A percentile compares a stretch with the other conserved stretches of the same genome.
Evolutionary conservation across 2,888 invertebrate species (phyloP).

Genomic region (Cerastis leucographa): DNA sequence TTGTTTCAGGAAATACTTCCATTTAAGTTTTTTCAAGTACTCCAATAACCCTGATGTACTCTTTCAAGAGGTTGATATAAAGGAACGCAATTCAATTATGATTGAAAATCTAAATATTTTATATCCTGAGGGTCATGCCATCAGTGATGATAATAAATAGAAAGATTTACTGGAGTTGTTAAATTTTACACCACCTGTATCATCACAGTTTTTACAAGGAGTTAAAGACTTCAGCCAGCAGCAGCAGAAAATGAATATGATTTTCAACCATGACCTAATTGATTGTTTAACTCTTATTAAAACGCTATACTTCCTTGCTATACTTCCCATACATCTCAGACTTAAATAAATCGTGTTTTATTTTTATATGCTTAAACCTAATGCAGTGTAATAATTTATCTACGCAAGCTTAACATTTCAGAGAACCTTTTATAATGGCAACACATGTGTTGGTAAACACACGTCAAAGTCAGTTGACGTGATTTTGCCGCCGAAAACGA

Average conservation of each 20-base stretch:
- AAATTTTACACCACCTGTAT: conserved; percentile 2
- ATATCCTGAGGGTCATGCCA: conserved; percentile 6
- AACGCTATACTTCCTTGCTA: conserved; percentile 18
- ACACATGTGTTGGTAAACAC: conserved; percentile 17
- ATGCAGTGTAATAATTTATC: conserved; percentile 28
- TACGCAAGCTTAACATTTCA: conserved; percentile 20
- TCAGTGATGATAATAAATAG: conserved; percentile 14
- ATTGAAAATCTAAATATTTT: neutral
- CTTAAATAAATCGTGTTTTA: conserved; percentile 16
- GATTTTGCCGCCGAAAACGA: conserved; percentile 6
- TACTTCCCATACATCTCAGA: conserved; percentile 11
- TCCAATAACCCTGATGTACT: conserved; percentile 14
- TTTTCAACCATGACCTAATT: neutral
- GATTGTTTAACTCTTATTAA: conserved; percentile 12
- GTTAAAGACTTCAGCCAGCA: conserved; percentile 7
- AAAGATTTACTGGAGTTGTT: conserved; percentile 6
- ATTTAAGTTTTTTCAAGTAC: conserved; percentile 20
- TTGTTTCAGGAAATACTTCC: conserved; percentile 4
- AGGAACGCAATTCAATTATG: conserved; percentile 9
- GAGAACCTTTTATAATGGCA: conserved; percentile 13
- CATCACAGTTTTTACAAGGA: conserved; percentile 6
- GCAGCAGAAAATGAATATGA: neutral
- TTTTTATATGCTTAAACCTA: conserved; percentile 24
- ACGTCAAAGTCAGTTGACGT: conserved; percentile 18
- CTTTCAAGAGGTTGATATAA: conserved; percentile 14